Evolutionary conservation across 2,797 vertebrate genomes (phyloP).

Genomic region (Nyctalus aviator): DNA sequence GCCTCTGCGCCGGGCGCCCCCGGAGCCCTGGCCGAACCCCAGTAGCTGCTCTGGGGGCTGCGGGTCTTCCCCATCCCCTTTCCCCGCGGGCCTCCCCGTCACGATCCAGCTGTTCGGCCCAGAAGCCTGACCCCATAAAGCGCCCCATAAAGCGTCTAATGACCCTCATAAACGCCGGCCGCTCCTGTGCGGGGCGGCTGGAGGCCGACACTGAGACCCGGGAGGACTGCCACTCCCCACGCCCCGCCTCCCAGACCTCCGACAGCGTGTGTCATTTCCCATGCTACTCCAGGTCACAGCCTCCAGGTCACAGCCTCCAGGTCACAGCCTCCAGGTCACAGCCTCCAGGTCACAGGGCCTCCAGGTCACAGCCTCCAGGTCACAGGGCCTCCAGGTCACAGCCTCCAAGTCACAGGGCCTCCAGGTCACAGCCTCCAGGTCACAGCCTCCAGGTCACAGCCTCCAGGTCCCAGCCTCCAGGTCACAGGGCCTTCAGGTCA

Average conservation of each 20-base stretch:
- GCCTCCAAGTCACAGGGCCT: not conserved
- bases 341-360: not conserved
- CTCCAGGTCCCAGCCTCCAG: too few species aligned
- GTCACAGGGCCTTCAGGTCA: too few species aligned
- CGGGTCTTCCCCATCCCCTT: not conserved
- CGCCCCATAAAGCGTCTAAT: not conserved
- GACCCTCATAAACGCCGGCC: not conserved
- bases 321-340: too few species aligned
- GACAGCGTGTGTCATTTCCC: not conserved
- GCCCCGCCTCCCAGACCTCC: not conserved
- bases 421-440: not conserved
- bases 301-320: too few species aligned
- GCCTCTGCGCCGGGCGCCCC: not conserved
- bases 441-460: not conserved
- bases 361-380: too few species aligned
- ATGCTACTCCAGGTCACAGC: not conserved
- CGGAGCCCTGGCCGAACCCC: not conserved
- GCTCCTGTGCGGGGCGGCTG: not conserved
- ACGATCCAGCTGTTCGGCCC: not conserved
- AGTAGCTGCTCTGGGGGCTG: not conserved
- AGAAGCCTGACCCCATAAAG: not conserved
- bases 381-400: too few species aligned
- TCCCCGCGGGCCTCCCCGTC: rapidly evolving
- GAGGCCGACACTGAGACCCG: not conserved
- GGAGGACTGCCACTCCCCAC: not conserved